Conservation (phyloP, 2,888 invertebrate genomes). For the Psylliodes chrysocephalus region DNA sequence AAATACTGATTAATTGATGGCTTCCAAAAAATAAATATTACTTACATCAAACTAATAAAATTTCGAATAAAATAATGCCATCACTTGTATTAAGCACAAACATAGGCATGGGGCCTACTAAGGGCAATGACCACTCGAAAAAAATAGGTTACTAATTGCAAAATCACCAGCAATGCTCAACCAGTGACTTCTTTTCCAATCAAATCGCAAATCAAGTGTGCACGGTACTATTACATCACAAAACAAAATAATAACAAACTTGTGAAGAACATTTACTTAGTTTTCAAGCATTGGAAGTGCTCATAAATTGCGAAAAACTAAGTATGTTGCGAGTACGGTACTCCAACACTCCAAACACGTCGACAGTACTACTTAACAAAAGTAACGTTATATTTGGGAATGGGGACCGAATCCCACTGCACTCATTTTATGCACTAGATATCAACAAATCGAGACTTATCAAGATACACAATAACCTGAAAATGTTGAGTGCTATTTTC, state of each 20-base stretch:
- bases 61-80: background rate
- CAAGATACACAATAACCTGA: slow-evolving; percentile 48
- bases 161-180: slow-evolving; percentile 41
- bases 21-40: slow-evolving; percentile 2
- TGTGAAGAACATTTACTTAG: slow-evolving; percentile 20
- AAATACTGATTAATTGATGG: background rate
- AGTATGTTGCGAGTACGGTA: slow-evolving; percentile 30
- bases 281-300: slow-evolving; percentile 1
- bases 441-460: slow-evolving; percentile 57
- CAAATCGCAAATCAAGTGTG: slow-evolving; percentile 35
- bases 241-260: slow-evolving; percentile 40
- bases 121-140: slow-evolving; percentile 35
- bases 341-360: slow-evolving; percentile 46
- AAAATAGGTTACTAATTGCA: slow-evolving; percentile 42
- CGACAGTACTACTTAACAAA: slow-evolving; percentile 50
- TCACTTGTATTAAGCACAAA: slow-evolving; percentile 8
- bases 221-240: slow-evolving; percentile 58
- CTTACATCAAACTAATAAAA: slow-evolving; percentile 6
- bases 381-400: slow-evolving; percentile 61
- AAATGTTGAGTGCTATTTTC: slow-evolving; percentile 33
- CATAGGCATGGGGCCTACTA: slow-evolving; percentile 23
- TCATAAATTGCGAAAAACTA: slow-evolving; percentile 28
- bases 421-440: slow-evolving; percentile 62
- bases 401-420: slow-evolving; percentile 56
- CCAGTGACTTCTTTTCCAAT: slow-evolving; percentile 37